Conservation (phyloP, 2,888 invertebrate genomes). For the Amphipyra berbera region DNA sequence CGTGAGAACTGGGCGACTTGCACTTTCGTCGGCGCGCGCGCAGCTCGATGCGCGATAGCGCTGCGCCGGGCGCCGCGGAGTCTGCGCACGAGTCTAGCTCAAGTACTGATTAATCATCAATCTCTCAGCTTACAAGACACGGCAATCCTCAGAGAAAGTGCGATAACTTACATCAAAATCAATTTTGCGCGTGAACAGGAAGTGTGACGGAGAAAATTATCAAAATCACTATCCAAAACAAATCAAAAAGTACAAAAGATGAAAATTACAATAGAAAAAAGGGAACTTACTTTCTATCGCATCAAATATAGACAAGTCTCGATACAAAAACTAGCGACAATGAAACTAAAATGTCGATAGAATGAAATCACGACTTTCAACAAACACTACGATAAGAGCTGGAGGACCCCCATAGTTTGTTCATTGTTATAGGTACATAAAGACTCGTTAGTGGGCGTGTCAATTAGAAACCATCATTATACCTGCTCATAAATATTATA, state of each 20-base stretch:
- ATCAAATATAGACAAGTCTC: constrained; percentile 67
- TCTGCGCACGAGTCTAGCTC: constrained; percentile 79
- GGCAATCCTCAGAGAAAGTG: constrained; percentile 65
- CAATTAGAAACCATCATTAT: constrained; percentile 42
- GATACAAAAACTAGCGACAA: constrained; percentile 74
- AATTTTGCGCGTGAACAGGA: constrained; percentile 32
- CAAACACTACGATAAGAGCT: constrained; percentile 64
- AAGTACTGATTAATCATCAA: constrained; percentile 77
- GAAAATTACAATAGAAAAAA: constrained; percentile 75
- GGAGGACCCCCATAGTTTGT: constrained; percentile 36
- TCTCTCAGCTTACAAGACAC: constrained; percentile 57
- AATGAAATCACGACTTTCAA: constrained; percentile 79
- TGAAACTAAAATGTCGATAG: constrained; percentile 72
- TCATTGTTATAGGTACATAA: constrained; percentile 42
- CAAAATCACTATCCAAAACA: constrained; percentile 53
- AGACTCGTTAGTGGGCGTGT: constrained; percentile 25
- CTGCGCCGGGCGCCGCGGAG: constrained; percentile 75
- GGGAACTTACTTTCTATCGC: constrained; percentile 77
- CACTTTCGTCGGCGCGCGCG: constrained; percentile 84
- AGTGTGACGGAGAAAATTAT: constrained; percentile 44
- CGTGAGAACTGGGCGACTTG: constrained; percentile 88
- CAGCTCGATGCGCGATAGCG: constrained; percentile 73
- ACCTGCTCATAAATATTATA: constrained; percentile 24
- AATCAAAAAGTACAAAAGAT: constrained; percentile 61
- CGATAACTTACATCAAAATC: constrained; percentile 48